A percentile compares a stretch with the other conserved stretches of the same genome.
phyloP scores from a whole-genome alignment of 2,888 invertebrate species.

The Heliconius ethilla region DNA sequence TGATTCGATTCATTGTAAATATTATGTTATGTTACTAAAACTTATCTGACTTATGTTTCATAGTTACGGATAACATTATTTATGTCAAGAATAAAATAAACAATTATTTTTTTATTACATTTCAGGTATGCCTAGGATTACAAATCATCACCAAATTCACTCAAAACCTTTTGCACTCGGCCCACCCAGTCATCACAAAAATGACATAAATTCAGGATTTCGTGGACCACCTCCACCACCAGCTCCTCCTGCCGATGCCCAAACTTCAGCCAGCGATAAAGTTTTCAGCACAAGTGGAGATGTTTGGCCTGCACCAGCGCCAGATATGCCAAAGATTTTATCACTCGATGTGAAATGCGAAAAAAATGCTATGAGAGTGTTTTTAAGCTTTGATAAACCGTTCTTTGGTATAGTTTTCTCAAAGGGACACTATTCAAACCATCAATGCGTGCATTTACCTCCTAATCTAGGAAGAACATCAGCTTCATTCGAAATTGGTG shows the following conservation, averaged over 20 bases:
- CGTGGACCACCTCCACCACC: slow-evolving; percentile 85
- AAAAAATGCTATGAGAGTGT: slow-evolving; percentile 96
- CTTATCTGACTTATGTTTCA: background rate
- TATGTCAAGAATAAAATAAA: background rate
- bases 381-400: slow-evolving; percentile 95
- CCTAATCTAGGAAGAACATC: slow-evolving; percentile 93
- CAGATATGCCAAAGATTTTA: slow-evolving; percentile 96
- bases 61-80: background rate
- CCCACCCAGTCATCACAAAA: slow-evolving; percentile 77
- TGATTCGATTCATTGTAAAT: background rate
- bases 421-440: slow-evolving; percentile 96
- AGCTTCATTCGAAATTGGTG: slow-evolving; percentile 94
- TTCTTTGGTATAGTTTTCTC: slow-evolving; percentile 98
- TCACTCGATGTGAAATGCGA: slow-evolving; percentile 97
- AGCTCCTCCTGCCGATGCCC: slow-evolving; percentile 74
- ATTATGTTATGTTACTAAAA: background rate
- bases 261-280: slow-evolving; percentile 83
- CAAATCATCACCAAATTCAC: slow-evolving; percentile 79
- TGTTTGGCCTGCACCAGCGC: slow-evolving; percentile 92
- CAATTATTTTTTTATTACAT: slow-evolving; percentile 43
- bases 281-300: slow-evolving; percentile 85
- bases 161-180: slow-evolving; percentile 74
- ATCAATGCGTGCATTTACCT: slow-evolving; percentile 94
- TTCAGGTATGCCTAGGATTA: slow-evolving; percentile 76
- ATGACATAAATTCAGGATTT: slow-evolving; percentile 83